phyloP scores from a whole-genome alignment of 1,140 invertebrate species.

The Conopomorpha cramerella region DNA sequence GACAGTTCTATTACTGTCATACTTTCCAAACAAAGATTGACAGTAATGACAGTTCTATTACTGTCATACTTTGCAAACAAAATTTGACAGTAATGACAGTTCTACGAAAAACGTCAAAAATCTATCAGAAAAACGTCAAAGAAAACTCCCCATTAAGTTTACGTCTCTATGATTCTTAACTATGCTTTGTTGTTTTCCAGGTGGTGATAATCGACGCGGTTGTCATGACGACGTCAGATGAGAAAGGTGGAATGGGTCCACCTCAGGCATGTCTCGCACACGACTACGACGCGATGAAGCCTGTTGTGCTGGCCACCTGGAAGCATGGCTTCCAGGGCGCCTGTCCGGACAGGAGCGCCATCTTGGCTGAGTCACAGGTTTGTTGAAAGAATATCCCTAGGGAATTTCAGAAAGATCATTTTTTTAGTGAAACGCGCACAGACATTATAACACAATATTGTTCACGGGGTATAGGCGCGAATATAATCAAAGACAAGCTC shows the following conservation, averaged over 20 bases:
- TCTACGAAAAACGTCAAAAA: no score
- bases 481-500: no score
- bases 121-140: background rate
- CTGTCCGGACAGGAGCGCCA: conserved; percentile 89
- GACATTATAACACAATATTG: no score
- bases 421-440: no score
- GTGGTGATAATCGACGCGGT: conserved; percentile 89
- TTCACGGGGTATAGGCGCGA: no score
- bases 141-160: background rate
- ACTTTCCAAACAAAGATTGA: no score
- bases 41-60: no score
- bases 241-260: conserved; percentile 65
- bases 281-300: conserved; percentile 93
- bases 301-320: conserved; percentile 93
- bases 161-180: background rate
- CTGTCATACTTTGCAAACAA: no score
- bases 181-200: conserved; percentile 43
- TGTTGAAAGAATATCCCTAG: no score
- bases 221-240: conserved; percentile 82
- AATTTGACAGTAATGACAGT: no score
- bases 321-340: conserved; percentile 95
- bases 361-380: conserved; percentile 93
- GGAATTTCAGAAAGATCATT: no score
- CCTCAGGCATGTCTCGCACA: conserved; percentile 85
- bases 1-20: no score